Evolutionary conservation across 2,888 invertebrate genomes (phyloP).

Genomic region (Argyra leucocephala): DNA sequence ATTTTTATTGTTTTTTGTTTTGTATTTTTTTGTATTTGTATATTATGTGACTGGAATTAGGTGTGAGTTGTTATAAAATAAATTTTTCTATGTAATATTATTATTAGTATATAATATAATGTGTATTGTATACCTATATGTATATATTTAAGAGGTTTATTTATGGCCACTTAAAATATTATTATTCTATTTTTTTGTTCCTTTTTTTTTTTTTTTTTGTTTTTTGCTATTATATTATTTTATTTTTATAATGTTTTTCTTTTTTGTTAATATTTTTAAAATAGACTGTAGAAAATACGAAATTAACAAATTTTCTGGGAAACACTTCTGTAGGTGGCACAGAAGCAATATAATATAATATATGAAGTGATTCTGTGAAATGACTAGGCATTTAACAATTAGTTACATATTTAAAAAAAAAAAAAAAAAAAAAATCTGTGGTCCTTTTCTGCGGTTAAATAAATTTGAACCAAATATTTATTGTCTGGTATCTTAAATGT

Average conservation of each 20-base stretch:
- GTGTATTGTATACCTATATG: neutral
- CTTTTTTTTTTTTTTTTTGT: neutral
- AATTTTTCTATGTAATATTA: neutral
- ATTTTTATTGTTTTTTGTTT: no score
- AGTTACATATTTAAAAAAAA: no score
- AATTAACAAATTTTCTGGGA: no score
- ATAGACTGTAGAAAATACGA: neutral
- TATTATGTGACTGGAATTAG: neutral
- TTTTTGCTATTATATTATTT: neutral
- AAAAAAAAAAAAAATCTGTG: no score
- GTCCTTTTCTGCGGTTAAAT: no score
- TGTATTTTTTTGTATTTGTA: no score
- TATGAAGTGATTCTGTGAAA: no score
- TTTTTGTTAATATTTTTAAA: neutral
- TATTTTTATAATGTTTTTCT: neutral
- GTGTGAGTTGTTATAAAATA: neutral
- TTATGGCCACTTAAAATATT: slow-evolving; percentile 3
- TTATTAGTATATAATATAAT: neutral
- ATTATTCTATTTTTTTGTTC: neutral
- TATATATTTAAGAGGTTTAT: neutral
- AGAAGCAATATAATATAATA: no score
- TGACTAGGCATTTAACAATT: no score
- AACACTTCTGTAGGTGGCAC: no score
- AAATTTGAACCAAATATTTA: no score
- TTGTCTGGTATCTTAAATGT: no score